Evolutionary conservation across 2,888 invertebrate genomes (phyloP).

Genomic region (Lochmaea capreae): DNA sequence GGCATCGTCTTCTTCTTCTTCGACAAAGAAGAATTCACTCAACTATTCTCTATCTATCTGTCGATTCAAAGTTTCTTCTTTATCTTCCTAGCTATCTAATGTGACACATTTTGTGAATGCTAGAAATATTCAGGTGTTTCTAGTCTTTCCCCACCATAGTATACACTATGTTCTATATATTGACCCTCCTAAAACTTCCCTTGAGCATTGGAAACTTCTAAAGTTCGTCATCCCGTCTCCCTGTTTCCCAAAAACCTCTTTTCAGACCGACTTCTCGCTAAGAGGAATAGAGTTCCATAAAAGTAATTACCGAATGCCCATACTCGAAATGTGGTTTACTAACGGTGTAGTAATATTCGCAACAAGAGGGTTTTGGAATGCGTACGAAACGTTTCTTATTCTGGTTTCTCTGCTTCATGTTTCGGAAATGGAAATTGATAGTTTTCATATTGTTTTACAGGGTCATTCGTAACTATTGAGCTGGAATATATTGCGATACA

Average conservation of each 20-base stretch:
- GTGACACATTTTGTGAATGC: not conserved
- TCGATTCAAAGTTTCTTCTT: not conserved
- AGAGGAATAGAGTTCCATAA: conserved; percentile 24
- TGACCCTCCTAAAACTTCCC: conserved; percentile 28
- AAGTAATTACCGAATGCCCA: conserved; percentile 34
- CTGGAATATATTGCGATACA: not conserved
- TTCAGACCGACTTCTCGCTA: conserved; percentile 32
- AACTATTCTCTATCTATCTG: too few relatives aligned
- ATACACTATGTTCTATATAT: conserved; percentile 8
- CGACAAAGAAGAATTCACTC: too few relatives aligned
- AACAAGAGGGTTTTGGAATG: conserved; percentile 29
- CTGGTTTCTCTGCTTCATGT: not conserved
- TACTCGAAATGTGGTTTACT: conserved; percentile 34
- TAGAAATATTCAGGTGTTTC: not conserved
- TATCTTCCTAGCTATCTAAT: not conserved
- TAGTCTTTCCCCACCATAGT: not conserved
- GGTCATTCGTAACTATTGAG: not conserved
- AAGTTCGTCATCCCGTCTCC: conserved; percentile 10
- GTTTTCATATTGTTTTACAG: conserved; percentile 6
- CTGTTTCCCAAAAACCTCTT: conserved; percentile 15
- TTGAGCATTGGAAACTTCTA: conserved; percentile 24
- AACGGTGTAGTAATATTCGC: conserved; percentile 21
- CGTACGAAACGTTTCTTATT: conserved; percentile 21
- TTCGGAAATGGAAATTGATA: conserved; percentile 15
- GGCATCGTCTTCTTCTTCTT: too few relatives aligned